These are phyloP conservation scores for Pyxicephalus adspersus DNA, from an alignment of 2,113 vertebrate species.

Conservation along the genomic window DNA sequence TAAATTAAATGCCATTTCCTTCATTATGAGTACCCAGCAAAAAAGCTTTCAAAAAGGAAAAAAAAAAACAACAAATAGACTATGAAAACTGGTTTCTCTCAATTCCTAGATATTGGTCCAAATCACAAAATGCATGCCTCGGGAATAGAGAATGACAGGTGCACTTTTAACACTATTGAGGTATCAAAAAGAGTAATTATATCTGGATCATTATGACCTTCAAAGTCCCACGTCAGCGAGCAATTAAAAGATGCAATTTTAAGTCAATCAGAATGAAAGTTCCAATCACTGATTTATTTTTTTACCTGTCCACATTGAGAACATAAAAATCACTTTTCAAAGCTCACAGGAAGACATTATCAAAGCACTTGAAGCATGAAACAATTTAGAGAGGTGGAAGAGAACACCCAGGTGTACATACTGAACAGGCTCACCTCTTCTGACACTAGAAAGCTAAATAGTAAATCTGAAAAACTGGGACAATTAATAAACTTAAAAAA, in stretches of 20 bases:
- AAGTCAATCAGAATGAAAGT: conserved; percentile 92
- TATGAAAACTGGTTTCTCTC: too few species aligned
- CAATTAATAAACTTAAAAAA: neutral
- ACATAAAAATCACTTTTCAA: conserved; percentile 83
- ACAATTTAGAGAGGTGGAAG: conserved; percentile 72
- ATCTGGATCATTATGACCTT: conserved; percentile 30
- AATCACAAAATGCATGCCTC: too few species aligned
- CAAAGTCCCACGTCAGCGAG: conserved; percentile 2
- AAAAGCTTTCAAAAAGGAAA: too few species aligned
- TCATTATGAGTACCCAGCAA: too few species aligned
- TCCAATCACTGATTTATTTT: conserved; percentile 82
- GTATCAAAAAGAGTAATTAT: neutral
- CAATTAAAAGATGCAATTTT: conserved; percentile 16
- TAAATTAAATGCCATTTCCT: too few species aligned
- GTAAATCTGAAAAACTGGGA: neutral
- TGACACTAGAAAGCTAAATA: neutral
- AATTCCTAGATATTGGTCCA: too few species aligned
- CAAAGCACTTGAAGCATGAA: conserved; percentile 84
- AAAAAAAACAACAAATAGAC: too few species aligned
- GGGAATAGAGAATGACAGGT: too few species aligned
- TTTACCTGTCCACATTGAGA: conserved; percentile 80
- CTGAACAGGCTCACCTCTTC: conserved; percentile 29
- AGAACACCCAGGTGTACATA: conserved; percentile 63
- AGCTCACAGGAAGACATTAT: conserved; percentile 89
- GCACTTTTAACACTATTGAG: too few species aligned